Evolutionary conservation across 2,888 invertebrate genomes (phyloP).

Genomic region (Iselma pallidipennis): DNA sequence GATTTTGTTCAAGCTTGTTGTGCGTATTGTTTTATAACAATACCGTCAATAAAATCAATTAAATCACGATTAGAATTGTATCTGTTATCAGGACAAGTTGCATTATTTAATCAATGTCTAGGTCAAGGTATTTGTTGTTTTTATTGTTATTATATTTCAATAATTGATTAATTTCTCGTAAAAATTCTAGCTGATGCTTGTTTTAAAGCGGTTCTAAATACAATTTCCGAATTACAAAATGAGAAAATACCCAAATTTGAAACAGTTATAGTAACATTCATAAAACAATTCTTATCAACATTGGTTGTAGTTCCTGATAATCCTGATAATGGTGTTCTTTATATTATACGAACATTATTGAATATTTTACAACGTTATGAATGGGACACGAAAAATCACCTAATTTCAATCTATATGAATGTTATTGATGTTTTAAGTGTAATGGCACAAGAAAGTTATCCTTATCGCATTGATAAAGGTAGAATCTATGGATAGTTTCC

Average conservation of each 20-base stretch:
- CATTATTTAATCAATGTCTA: constrained; percentile 84
- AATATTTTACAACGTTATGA: constrained; percentile 77
- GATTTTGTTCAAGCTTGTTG: constrained; percentile 92
- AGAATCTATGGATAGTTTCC: too few species aligned
- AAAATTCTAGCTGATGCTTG: constrained; percentile 80
- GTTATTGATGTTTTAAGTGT: constrained; percentile 79
- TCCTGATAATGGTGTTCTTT: constrained; percentile 84
- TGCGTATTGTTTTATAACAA: constrained; percentile 94
- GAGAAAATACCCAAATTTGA: constrained; percentile 77
- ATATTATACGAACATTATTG: constrained; percentile 77
- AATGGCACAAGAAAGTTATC: constrained; percentile 79
- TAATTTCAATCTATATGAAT: constrained; percentile 72
- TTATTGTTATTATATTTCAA: not conserved
- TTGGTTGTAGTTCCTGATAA: constrained; percentile 86
- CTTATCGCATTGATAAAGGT: constrained; percentile 86
- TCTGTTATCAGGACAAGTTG: constrained; percentile 85
- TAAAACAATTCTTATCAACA: constrained; percentile 80
- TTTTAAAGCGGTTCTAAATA: constrained; percentile 83
- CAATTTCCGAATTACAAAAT: constrained; percentile 77
- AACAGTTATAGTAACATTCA: constrained; percentile 68
- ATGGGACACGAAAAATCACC: constrained; percentile 70
- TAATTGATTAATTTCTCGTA: constrained; percentile 36
- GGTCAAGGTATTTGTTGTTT: constrained; percentile 73
- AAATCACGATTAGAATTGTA: constrained; percentile 81
- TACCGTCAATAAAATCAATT: constrained; percentile 89